Base-by-base conservation (phyloP, 2,797 vertebrate species). In the Fringilla coelebs region DNA sequence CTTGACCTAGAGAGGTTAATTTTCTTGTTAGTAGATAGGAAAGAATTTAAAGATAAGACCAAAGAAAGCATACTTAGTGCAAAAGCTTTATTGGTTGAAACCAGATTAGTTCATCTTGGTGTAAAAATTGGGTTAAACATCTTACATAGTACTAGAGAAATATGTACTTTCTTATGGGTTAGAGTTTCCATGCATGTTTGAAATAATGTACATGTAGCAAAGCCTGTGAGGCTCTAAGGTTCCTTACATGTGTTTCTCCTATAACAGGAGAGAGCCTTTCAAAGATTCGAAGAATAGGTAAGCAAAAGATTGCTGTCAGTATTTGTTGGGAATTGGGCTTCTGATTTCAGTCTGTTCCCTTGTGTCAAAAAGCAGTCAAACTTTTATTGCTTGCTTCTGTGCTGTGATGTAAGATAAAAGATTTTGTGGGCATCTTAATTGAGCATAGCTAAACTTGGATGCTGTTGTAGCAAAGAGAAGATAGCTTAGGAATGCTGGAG, bases 281-380 rank as follows among this genome's bases (percentile, higher is more conserved):
- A 97, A 93, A 94, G 94, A 92, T 93, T 95, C 72, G 87, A 88
- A 97, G 92, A 94, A 92, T 96, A 96, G 93, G 94, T 96, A 96
- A 96, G 94, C 92, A 84, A 51, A 93, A 95, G 92, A 93, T 88
- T 88, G 79, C 51, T 5, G 4, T 95, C 85, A 95, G 92, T 96
- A 2, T 91, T 85, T 93, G 79, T 84, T 95, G 95, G 92, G 75
- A 92, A 78, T 46, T 89, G 87, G 75, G 75, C 87, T 57, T 83
- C 72, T 75, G 55, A 31, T 83, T 89, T 83, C 81, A 84, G 48
- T 88, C 72, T 95, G 32, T 63, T 91, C 73, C 74, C 51, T 36
- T 88, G 65, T 94, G 65, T 90, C 40, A 74, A 83, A 85, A 85
- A 77, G 36, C 18, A 88, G 63, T 75, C 20, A 24, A 71, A 89